Percentiles rank a stretch among this genome's conserved stretches.
Evolutionary conservation across 2,113 vertebrate genomes (phyloP).

Genomic region (Gasterosteus nipponicus): DNA sequence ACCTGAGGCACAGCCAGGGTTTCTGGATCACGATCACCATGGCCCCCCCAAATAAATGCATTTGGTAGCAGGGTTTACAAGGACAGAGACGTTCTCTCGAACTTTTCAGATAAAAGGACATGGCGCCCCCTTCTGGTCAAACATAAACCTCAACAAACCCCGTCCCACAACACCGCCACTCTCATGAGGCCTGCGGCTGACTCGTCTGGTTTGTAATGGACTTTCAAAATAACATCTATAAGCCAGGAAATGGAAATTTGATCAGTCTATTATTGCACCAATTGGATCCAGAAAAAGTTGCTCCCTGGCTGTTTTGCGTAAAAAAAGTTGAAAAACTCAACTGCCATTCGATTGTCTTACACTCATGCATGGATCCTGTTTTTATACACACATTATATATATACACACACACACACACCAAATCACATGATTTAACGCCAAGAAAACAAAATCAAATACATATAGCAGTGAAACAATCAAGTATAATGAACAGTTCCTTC

Average conservation of each 20-base stretch:
- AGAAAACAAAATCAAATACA: slow-evolving; percentile 49
- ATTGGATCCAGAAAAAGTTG: neutral
- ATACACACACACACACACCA: too few species aligned
- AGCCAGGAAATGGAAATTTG: slow-evolving; percentile 10
- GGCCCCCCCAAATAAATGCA: neutral
- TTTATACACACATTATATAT: too few species aligned
- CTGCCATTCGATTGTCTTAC: slow-evolving; percentile 59
- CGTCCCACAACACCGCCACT: neutral
- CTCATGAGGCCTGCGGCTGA: neutral
- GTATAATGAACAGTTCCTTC: slow-evolving; percentile 60
- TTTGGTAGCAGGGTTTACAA: neutral
- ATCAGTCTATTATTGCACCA: neutral
- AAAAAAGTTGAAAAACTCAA: slow-evolving; percentile 4
- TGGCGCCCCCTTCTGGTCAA: slow-evolving; percentile 38
- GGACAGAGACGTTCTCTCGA: too few species aligned
- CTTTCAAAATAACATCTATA: neutral
- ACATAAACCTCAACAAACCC: slow-evolving; percentile 4
- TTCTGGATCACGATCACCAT: neutral
- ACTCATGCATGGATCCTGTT: slow-evolving; percentile 34
- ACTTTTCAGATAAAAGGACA: neutral
- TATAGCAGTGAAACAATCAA: slow-evolving; percentile 55
- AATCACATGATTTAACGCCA: slow-evolving; percentile 39
- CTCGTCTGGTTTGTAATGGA: neutral
- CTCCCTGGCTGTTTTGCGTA: slow-evolving; percentile 26
- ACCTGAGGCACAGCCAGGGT: slow-evolving; percentile 7